Evolutionary conservation across 2,888 invertebrate genomes (phyloP).

Genomic region (Cartodere bifasciata): DNA sequence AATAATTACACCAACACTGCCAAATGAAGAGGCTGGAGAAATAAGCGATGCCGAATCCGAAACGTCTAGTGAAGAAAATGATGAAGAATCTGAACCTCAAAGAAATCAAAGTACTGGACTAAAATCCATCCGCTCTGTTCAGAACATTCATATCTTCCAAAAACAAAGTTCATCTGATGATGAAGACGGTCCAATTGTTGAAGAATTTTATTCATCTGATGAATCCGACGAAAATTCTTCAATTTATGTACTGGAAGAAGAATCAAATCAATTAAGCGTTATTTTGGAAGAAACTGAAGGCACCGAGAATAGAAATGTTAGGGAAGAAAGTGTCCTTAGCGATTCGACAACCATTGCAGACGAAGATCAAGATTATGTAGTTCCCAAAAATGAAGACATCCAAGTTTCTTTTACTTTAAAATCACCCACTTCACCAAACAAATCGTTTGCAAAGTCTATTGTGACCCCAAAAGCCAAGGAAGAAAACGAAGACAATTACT

Average conservation of each 20-base stretch:
- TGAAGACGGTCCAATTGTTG: constrained; percentile 16
- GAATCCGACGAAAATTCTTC: constrained; percentile 16
- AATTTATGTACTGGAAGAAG: constrained; percentile 16
- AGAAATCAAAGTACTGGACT: constrained; percentile 22
- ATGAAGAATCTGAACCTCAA: constrained; percentile 17
- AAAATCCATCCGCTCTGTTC: constrained; percentile 40
- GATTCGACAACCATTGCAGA: constrained; percentile 28
- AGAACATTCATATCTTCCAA: constrained; percentile 38
- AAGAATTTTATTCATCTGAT: constrained; percentile 16
- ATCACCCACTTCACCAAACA: constrained; percentile 1
- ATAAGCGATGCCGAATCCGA: constrained; percentile 14
- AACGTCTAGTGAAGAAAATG: constrained; percentile 22
- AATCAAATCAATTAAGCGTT: constrained; percentile 42
- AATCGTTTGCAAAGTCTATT: too few species aligned
- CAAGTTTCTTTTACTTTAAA: constrained; percentile 1
- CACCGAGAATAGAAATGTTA: constrained; percentile 25
- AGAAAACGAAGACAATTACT: too few species aligned
- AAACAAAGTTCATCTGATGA: constrained; percentile 19
- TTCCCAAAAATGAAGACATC: constrained; percentile 32
- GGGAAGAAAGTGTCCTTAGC: constrained; percentile 28
- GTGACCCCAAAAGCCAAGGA: too few species aligned
- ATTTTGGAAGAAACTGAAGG: constrained; percentile 48
- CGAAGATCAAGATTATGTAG: constrained; percentile 26
- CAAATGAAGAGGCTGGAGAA: constrained; percentile 12
- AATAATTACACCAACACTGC: constrained; percentile 16